Evolutionary conservation across 2,888 invertebrate genomes (phyloP).

Genomic region (Drosophila affinis): DNA sequence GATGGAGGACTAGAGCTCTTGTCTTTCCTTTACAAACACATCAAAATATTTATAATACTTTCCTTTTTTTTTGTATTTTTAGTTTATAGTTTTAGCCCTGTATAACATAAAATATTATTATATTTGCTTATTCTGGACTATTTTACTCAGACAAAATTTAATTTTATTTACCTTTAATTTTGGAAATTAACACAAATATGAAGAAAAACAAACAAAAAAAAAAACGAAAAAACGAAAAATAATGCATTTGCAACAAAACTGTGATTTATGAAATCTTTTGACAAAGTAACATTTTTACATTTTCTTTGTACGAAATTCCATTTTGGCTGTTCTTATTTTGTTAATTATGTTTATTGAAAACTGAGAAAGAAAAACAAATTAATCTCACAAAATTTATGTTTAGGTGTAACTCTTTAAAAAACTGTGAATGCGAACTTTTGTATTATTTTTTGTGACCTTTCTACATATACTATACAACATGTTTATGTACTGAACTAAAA

Average conservation of each 20-base stretch:
- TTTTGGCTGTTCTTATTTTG: slow-evolving; percentile 67
- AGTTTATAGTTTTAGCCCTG: background rate
- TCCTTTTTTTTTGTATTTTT: background rate
- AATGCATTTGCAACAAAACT: slow-evolving; percentile 80
- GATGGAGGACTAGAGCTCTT: background rate
- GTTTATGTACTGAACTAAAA: slow-evolving; percentile 53
- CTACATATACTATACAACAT: slow-evolving; percentile 47
- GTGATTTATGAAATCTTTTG: slow-evolving; percentile 78
- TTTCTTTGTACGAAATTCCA: slow-evolving; percentile 73
- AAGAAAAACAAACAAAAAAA: slow-evolving; percentile 41
- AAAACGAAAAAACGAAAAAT: slow-evolving; percentile 65
- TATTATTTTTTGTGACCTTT: slow-evolving; percentile 73
- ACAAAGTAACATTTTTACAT: slow-evolving; percentile 61
- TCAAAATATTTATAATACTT: background rate
- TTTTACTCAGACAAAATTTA: background rate
- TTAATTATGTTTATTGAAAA: slow-evolving; percentile 40
- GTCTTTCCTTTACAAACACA: background rate
- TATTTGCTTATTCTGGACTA: slow-evolving; percentile 6
- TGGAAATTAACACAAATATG: slow-evolving; percentile 47
- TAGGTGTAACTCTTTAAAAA: slow-evolving; percentile 55
- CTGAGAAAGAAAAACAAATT: slow-evolving; percentile 25
- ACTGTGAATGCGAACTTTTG: slow-evolving; percentile 76
- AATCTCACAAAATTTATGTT: slow-evolving; percentile 75
- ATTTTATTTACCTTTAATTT: slow-evolving; percentile 32
- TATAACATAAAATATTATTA: background rate